Evolutionary conservation across 2,888 invertebrate genomes (phyloP).

Genomic region (Nomada ruficornis): DNA sequence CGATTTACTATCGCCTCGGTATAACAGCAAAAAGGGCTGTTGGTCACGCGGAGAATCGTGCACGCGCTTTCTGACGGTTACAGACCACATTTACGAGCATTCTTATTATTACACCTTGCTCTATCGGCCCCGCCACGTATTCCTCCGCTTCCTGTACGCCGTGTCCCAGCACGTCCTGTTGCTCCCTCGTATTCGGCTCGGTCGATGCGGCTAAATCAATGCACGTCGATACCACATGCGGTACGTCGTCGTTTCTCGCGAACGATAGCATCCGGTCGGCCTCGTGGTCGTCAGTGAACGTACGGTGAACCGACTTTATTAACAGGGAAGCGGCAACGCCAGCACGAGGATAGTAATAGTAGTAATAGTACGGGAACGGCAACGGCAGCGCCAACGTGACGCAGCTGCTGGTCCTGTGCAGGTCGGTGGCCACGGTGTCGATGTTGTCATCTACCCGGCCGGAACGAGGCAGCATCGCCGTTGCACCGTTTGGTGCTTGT

Average conservation of each 20-base stretch:
- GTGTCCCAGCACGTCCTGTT: slow-evolving; percentile 41
- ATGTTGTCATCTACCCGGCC: slow-evolving; percentile 59
- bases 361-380: slow-evolving; percentile 37
- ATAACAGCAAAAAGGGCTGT: slow-evolving; percentile 62
- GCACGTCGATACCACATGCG: neutral
- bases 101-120: slow-evolving; percentile 24
- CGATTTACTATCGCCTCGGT: slow-evolving; percentile 57
- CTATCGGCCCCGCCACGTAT: slow-evolving; percentile 16
- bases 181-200: slow-evolving; percentile 21
- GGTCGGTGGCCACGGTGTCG: slow-evolving; percentile 59
- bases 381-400: slow-evolving; percentile 57
- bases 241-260: slow-evolving; percentile 21
- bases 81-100: slow-evolving; percentile 42
- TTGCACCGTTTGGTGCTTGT: slow-evolving; percentile 39
- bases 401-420: slow-evolving; percentile 56
- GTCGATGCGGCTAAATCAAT: slow-evolving; percentile 28
- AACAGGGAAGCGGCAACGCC: slow-evolving; percentile 47
- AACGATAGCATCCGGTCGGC: slow-evolving; percentile 10
- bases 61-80: slow-evolving; percentile 51
- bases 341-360: slow-evolving; percentile 51
- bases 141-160: slow-evolving; percentile 28
- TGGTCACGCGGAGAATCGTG: slow-evolving; percentile 73
- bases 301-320: slow-evolving; percentile 42
- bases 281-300: slow-evolving; percentile 50
- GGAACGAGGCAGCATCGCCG: slow-evolving; percentile 66